Percentiles rank a stretch among this genome's conserved stretches.
phyloP scores from a whole-genome alignment of 2,113 vertebrate genomes.

The Deroptyus accipitrinus region DNA sequence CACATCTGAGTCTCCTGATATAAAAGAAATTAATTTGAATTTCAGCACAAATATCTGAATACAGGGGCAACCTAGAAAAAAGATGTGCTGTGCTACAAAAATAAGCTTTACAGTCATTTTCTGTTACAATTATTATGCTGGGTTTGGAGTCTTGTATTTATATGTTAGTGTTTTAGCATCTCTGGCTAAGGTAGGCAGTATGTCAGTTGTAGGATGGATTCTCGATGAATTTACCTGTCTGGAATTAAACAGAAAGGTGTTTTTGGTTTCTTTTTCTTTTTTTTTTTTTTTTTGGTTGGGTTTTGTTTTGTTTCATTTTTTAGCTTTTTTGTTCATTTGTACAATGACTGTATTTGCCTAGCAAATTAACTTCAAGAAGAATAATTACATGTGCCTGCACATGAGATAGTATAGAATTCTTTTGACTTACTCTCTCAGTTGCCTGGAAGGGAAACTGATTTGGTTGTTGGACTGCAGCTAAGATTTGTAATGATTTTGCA shows the following conservation, averaged over 20 bases:
- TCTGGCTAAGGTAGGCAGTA: background rate
- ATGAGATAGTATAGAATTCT: background rate
- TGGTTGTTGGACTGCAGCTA: background rate
- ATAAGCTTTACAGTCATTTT: background rate
- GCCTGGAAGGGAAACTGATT: background rate
- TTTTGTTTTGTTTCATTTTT: background rate
- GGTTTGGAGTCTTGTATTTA: background rate
- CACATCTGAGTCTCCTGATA: background rate
- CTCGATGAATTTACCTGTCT: background rate
- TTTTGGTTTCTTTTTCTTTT: fast-evolving
- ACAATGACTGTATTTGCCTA: background rate
- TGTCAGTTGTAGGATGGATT: background rate
- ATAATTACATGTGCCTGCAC: background rate
- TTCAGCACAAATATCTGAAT: background rate
- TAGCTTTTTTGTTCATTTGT: background rate
- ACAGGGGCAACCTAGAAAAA: background rate
- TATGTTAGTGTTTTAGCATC: background rate
- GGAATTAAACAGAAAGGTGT: background rate
- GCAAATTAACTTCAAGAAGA: background rate
- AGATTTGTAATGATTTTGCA: background rate
- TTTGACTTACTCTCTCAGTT: background rate
- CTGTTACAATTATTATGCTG: background rate
- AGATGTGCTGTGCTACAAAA: background rate
- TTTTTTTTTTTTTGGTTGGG: background rate
- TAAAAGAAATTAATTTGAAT: background rate